Percentiles rank a stretch among this genome's conserved stretches.
phyloP scores from a whole-genome alignment of 2,113 vertebrate genomes.

The Aptenodytes forsteri region DNA sequence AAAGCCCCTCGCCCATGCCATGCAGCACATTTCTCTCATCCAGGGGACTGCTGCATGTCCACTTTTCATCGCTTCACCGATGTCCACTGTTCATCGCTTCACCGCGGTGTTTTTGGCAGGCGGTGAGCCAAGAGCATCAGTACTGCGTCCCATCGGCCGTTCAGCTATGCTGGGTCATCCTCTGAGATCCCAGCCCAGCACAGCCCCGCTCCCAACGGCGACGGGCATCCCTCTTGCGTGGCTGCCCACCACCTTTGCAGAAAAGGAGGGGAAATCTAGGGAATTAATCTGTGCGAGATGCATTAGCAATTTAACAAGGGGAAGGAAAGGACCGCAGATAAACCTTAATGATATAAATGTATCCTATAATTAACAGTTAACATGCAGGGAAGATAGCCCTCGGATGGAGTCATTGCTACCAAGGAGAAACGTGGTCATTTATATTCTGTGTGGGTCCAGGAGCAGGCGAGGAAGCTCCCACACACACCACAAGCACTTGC shows the following conservation, averaged over 20 bases:
- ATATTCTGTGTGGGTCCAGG: slow-evolving; percentile 14
- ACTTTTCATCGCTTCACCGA: fast-evolving
- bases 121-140: not conserved
- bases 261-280: not conserved
- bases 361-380: slow-evolving; percentile 45
- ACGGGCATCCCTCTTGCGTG: fast-evolving
- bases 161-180: fast-evolving
- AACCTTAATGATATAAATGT: not conserved
- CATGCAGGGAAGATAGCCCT: slow-evolving; percentile 10
- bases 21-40: fast-evolving
- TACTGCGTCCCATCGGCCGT: fast-evolving
- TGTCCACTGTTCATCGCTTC: fast-evolving
- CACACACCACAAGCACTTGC: not conserved
- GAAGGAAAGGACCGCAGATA: not conserved
- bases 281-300: not conserved
- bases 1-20: not conserved
- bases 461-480: not conserved
- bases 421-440: slow-evolving; percentile 33
- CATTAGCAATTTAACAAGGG: not conserved
- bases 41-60: fast-evolving
- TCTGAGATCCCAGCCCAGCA: not conserved
- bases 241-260: not conserved
- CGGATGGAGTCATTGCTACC: not conserved
- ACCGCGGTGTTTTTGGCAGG: fast-evolving
- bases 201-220: fast-evolving